Conservation (phyloP, 2,113 vertebrate genomes). For the Sphyrna mokarran region DNA sequence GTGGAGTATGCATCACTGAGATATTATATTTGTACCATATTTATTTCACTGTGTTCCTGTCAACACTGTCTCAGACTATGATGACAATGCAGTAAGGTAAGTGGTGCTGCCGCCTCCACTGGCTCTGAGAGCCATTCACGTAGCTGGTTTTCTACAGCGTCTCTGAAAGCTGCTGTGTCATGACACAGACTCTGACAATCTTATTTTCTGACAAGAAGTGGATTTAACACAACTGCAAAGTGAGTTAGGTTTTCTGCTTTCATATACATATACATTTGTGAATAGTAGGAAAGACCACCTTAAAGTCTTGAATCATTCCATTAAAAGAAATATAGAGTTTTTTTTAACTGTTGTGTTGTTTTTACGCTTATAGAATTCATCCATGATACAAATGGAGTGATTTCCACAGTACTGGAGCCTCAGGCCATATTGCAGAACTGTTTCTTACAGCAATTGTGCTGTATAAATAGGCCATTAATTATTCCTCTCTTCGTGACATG, state of each 20-base stretch:
- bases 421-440: not conserved
- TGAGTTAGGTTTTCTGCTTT: not conserved
- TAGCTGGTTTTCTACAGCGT: not conserved
- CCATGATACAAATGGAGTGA: constrained; percentile 14
- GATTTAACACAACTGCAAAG: not conserved
- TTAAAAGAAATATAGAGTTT: not conserved
- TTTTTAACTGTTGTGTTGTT: not conserved
- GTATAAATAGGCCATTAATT: constrained; percentile 17
- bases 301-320: not conserved
- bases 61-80: no score
- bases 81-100: not conserved
- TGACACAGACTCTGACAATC: not conserved
- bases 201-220: not conserved
- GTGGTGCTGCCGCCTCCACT: not conserved
- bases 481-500: not conserved
- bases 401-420: not conserved
- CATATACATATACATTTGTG: not conserved
- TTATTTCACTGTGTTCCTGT: not conserved
- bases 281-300: not conserved
- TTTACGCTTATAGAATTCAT: not conserved
- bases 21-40: not conserved
- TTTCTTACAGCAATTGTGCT: not conserved
- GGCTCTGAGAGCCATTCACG: not conserved
- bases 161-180: not conserved
- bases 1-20: not conserved